Base-by-base conservation (phyloP, 30 jellyfish, hydroid and myxozoan species). In the Pseudorhiza aurosa region DNA sequence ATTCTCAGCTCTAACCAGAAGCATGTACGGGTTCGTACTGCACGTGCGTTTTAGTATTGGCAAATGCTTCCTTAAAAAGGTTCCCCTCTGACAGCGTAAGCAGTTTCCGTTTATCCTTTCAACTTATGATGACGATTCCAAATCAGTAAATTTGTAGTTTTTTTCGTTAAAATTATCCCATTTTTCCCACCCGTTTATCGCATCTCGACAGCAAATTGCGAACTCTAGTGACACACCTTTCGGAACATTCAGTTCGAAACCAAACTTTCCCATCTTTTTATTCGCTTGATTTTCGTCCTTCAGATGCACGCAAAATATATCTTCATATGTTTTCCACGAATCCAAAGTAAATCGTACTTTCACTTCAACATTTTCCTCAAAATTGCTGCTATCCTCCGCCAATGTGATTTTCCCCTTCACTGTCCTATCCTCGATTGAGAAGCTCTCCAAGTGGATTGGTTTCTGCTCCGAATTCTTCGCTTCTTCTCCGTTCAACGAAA, bases 81-180 rank as follows among this genome's bases (percentile, higher is more conserved):
- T n/a, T n/a, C n/a, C n/a, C n/a, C n/a, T n/a, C n/a, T n/a, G n/a
- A n/a, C n/a, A n/a, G n/a, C n/a, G n/a, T n/a, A n/a, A n/a, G n/a
- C n/a, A n/a, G n/a, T n/a, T n/a, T n/a, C n/a, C n/a, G n/a, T n/a
- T n/a, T n/a, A n/a, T n/a, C n/a, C n/a, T n/a, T n/a, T n/a, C n/a
- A n/a, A n/a, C n/a, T n/a, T n/a, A n/a, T n/a, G n/a, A n/a, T 21
- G 75, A 73, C 17, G 87, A 32, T 11, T 35, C 28, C 64, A 73
- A 8, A 50, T 75, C 88, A 6, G 88, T 39, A 12, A 75, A 25
- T 75, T 75, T 75, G 67, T 75, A 75, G 28, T 75, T 75, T 15
- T 24, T 75, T 14, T 32, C 78, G 50, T 75, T 75, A 56, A 37
- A 53, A 30, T 75, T 75, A 62, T 75, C 88, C 88, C 88, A 75